Base-by-base conservation (phyloP, 2,113 vertebrate species). In the Plotosus lineatus region DNA sequence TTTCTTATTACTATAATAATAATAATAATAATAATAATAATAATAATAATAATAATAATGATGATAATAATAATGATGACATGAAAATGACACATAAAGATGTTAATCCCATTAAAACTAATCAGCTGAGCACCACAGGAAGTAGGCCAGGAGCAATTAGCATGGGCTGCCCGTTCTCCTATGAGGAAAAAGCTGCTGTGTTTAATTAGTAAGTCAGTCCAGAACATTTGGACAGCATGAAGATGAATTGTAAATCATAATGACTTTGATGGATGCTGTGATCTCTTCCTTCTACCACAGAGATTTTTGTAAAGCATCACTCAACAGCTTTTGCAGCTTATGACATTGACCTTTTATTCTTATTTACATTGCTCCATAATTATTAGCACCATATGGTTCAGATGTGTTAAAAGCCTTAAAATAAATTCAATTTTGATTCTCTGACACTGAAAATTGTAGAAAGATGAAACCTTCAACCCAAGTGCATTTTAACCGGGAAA, bases 171-270 rank as follows among this genome's bases (percentile, higher is more conserved):
- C 33, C 3, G 48, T n/a, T 86, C 71, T 79, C 80, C 56, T 40
- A 72, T 42, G 80, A 71, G 50, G 23, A 44, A 26, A 58, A 63
- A 77, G n/a, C 71, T 73, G 15, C 56, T 33, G 61, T 31, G 51
- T 56, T 63, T 82, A 77, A 86, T 84, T 86, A 84, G 68, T 56
- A 44, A 61, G 61, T 77, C 74, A 65, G 65, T 73, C 33, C 42
- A 38, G 71, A 55, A 69, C 38, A 65, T 79, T 78, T 74, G 69
- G 58, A 44, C 77, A 69, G 56, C 40, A 26, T 65, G 33, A 21
- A 56, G 72, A 58, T 48, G 5, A 21, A 82, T 61, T 17, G 46
- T 60, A 77, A 82, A 79, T 82, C 48, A 65, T 21, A 82, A 75
- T 63, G 46, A 78, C 71, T 40, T 55, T 77, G 51, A 82, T 82